Percentiles rank a stretch among this genome's conserved stretches.
Evolutionary conservation across 2,888 invertebrate genomes (phyloP).

Genomic region (Scrobipalpa atriplicella): DNA sequence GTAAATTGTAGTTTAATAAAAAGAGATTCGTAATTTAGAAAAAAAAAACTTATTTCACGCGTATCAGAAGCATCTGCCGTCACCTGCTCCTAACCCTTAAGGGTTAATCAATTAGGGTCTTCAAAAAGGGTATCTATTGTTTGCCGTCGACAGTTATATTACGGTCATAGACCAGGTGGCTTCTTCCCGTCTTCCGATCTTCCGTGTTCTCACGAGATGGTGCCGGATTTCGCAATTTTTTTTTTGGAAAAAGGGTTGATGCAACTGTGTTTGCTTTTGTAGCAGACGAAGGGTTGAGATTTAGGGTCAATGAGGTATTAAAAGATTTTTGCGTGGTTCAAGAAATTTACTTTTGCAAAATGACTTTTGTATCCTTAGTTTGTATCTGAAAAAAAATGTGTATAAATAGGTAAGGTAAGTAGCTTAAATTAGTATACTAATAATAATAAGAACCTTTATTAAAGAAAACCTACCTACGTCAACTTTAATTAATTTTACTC

Average conservation of each 20-base stretch:
- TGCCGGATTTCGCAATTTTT: conserved; percentile 54
- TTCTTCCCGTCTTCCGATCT: conserved; percentile 52
- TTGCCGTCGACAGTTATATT: conserved; percentile 69
- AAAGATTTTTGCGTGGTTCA: not conserved
- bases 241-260: conserved; percentile 50
- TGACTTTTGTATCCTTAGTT: too few relatives aligned
- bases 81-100: conserved; percentile 72
- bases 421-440: too few relatives aligned
- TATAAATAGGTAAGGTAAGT: too few relatives aligned
- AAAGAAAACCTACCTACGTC: too few relatives aligned
- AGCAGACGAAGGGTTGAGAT: conserved; percentile 37
- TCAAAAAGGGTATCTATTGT: conserved; percentile 70
- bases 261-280: conserved; percentile 57
- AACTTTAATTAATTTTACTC: too few relatives aligned
- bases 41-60: conserved; percentile 77
- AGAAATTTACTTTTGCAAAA: not conserved
- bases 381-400: too few relatives aligned
- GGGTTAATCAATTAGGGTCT: conserved; percentile 43
- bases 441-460: too few relatives aligned
- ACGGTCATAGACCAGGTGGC: conserved; percentile 69
- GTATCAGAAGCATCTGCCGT: conserved; percentile 75
- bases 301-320: not conserved
- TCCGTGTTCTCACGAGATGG: conserved; percentile 74
- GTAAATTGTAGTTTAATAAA: too few relatives aligned
- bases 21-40: conserved; percentile 28